Conservation (phyloP, 2,888 invertebrate genomes). For the Patella depressa region DNA sequence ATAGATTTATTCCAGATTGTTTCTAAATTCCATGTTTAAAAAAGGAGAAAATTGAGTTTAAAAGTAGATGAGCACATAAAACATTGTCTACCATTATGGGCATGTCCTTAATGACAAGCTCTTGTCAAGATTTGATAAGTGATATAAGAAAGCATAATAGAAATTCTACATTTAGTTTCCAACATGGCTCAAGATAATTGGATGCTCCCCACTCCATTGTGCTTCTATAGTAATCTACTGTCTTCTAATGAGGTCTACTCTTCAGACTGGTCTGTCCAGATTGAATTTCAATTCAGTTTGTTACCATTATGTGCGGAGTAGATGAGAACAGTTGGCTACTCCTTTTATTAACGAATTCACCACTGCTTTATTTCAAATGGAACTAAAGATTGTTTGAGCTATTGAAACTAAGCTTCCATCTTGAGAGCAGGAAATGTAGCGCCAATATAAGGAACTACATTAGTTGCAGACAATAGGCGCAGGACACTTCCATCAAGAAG, state of each 20-base stretch:
- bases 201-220: slow-evolving; percentile 19
- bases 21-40: too few species aligned
- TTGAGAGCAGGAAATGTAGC: slow-evolving; percentile 12
- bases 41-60: too few species aligned
- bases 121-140: too few species aligned
- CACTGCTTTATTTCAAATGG: slow-evolving; percentile 10
- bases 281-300: slow-evolving; percentile 27
- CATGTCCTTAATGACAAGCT: too few species aligned
- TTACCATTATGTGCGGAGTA: slow-evolving; percentile 20
- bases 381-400: slow-evolving; percentile 18
- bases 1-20: too few species aligned
- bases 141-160: too few species aligned
- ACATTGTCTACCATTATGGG: too few species aligned
- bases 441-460: slow-evolving; percentile 13
- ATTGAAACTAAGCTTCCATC: slow-evolving; percentile 11
- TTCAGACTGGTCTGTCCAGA: slow-evolving; percentile 14
- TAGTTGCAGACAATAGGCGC: slow-evolving; percentile 5
- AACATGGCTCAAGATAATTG: not conserved
- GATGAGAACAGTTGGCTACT: slow-evolving; percentile 11
- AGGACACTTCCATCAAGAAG: slow-evolving; percentile 11
- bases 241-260: slow-evolving; percentile 23
- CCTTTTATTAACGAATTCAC: slow-evolving; percentile 4
- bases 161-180: too few species aligned
- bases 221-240: slow-evolving; percentile 17
- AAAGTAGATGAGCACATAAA: too few species aligned